A percentile compares a stretch with the other conserved stretches of the same genome.
These are phyloP conservation scores for Dicranocentrus wangi DNA, from an alignment of 2,888 invertebrate species.

Conservation along the genomic window DNA sequence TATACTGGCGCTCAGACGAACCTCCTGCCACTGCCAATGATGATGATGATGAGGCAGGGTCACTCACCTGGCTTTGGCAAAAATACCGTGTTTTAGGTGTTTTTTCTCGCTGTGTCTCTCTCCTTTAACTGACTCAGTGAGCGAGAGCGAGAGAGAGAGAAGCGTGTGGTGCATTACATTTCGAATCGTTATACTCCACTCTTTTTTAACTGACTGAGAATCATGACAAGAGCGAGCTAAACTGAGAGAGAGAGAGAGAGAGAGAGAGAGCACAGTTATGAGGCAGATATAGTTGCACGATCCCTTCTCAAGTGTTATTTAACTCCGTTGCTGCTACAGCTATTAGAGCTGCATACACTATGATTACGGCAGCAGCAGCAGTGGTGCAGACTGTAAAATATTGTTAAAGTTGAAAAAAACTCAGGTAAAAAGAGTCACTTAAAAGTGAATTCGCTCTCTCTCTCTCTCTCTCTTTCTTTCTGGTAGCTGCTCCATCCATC, in stretches of 20 bases:
- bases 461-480: too few species aligned
- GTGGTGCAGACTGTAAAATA: conserved; percentile 20
- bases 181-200: not conserved
- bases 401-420: conserved; percentile 1
- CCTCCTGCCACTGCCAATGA: conserved; percentile 39
- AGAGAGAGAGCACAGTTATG: not conserved
- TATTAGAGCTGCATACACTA: conserved; percentile 3
- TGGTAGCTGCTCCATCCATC: conserved; percentile 7
- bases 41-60: conserved; percentile 55
- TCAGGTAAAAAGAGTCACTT: conserved; percentile 35
- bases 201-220: not conserved
- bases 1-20: conserved; percentile 40
- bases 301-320: conserved; percentile 29
- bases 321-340: conserved; percentile 12
- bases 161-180: conserved; percentile 26
- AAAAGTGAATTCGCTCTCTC: not conserved
- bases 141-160: not conserved
- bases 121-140: conserved; percentile 21
- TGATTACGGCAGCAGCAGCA: not conserved
- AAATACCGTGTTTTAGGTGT: conserved; percentile 55
- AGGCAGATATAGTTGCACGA: not conserved
- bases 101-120: conserved; percentile 41
- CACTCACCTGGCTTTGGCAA: conserved; percentile 61
- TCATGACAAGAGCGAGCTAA: not conserved
- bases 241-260: not conserved